Evolutionary conservation across 2,797 vertebrate species (phyloP).

Genomic region (Mus caroli): DNA sequence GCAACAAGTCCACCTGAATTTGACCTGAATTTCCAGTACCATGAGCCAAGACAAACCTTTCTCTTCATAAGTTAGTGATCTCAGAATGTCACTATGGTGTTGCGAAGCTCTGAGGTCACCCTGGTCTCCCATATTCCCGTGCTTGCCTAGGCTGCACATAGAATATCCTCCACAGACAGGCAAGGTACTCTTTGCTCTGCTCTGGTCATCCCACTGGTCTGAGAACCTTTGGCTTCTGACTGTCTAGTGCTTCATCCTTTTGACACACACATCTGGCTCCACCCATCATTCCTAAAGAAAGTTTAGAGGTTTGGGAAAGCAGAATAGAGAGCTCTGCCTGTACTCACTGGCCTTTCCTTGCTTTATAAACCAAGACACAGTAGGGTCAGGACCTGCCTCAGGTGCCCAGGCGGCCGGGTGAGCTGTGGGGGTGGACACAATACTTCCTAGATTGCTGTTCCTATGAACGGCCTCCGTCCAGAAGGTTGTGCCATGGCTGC

Average conservation of each 20-base stretch:
- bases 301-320: not conserved
- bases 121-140: accelerated
- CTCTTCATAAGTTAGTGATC: not conserved
- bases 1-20: too few relatives aligned
- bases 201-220: not conserved
- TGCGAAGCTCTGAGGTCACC: not conserved
- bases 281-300: not conserved
- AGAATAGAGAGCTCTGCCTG: not conserved
- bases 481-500: not conserved
- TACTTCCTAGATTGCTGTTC: not conserved
- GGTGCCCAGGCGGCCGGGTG: too few relatives aligned
- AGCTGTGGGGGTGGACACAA: not conserved
- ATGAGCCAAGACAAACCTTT: not conserved
- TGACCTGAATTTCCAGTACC: not conserved
- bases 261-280: not conserved
- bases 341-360: not conserved
- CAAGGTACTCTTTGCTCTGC: not conserved
- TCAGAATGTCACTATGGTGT: not conserved
- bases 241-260: not conserved
- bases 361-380: not conserved
- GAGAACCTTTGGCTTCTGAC: not conserved
- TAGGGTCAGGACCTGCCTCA: not conserved
- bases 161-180: accelerated
- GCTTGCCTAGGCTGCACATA: not conserved
- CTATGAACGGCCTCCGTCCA: not conserved